Evolutionary conservation across 2,113 vertebrate genomes (phyloP).

Genomic region (Burhinus oedicnemus): DNA sequence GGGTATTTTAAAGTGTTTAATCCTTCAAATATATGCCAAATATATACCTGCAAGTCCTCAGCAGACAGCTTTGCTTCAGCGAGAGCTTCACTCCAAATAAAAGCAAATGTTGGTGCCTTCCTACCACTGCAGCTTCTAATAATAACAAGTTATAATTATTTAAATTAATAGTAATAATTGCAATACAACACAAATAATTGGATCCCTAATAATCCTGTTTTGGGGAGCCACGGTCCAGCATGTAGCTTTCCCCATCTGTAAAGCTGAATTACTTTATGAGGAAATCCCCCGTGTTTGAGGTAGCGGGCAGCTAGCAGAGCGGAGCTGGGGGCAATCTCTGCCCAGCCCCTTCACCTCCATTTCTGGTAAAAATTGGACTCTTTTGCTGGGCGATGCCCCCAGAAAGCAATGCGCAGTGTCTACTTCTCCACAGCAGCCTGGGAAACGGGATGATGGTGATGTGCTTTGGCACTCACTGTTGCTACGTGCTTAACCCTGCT

Average conservation of each 20-base stretch:
- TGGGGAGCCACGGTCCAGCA: background rate
- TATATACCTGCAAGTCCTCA: background rate
- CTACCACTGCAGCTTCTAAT: background rate
- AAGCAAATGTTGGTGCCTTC: background rate
- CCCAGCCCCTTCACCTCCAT: background rate
- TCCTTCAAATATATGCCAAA: slow-evolving; percentile 25
- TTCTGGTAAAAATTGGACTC: background rate
- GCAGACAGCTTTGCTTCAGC: background rate
- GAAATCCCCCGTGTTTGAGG: fast-evolving
- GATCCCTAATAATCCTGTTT: background rate
- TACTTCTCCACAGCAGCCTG: background rate
- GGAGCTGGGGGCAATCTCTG: background rate
- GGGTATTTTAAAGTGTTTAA: slow-evolving; percentile 43
- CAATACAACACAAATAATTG: background rate
- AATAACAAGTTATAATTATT: background rate
- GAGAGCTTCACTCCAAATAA: background rate
- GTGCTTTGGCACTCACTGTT: background rate
- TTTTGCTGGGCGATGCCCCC: background rate
- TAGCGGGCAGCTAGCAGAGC: background rate
- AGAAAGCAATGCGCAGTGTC: background rate
- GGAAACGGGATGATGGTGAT: background rate
- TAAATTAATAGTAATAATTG: background rate
- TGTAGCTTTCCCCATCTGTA: background rate
- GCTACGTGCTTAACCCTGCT: background rate
- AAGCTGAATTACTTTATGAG: background rate